These are phyloP conservation scores for Acropternis orthonyx DNA, from an alignment of 2,797 vertebrate species.

Conservation along the genomic window DNA sequence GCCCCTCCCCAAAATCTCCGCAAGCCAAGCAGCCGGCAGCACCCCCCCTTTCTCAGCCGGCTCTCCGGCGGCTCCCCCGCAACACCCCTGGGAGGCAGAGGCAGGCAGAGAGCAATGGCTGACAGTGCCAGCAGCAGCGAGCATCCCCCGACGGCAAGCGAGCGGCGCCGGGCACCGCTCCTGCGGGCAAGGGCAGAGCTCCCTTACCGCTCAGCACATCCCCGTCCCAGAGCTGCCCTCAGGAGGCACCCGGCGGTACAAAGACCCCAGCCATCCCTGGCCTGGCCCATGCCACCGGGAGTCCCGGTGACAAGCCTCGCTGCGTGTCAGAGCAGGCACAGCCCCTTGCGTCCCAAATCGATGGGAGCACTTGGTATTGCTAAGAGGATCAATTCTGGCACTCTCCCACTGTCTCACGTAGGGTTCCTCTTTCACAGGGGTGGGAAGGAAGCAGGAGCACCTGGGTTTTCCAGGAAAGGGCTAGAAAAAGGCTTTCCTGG, in stretches of 20 bases:
- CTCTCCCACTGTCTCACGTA: background rate
- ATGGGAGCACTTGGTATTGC: background rate
- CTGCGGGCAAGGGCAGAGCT: background rate
- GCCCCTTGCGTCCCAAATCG: background rate
- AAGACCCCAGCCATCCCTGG: background rate
- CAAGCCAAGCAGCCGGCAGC: background rate
- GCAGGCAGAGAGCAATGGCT: background rate
- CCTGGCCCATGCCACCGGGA: background rate
- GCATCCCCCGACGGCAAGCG: background rate
- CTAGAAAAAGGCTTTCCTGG: constrained; percentile 13
- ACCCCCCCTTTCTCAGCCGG: background rate
- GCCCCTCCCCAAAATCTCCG: background rate
- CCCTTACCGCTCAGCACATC: background rate
- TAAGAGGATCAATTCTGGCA: background rate
- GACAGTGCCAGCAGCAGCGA: background rate
- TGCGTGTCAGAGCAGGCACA: background rate
- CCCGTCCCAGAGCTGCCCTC: background rate
- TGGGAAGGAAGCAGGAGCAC: background rate
- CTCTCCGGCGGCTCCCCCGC: background rate
- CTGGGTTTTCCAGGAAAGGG: constrained; percentile 36
- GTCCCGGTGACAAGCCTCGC: background rate
- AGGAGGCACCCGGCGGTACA: background rate
- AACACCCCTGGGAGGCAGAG: background rate
- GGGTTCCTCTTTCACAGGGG: background rate
- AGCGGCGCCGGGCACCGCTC: accelerated